Base-by-base conservation (phyloP, 2,113 vertebrate genomes). In the Nyctibius bracteatus region DNA sequence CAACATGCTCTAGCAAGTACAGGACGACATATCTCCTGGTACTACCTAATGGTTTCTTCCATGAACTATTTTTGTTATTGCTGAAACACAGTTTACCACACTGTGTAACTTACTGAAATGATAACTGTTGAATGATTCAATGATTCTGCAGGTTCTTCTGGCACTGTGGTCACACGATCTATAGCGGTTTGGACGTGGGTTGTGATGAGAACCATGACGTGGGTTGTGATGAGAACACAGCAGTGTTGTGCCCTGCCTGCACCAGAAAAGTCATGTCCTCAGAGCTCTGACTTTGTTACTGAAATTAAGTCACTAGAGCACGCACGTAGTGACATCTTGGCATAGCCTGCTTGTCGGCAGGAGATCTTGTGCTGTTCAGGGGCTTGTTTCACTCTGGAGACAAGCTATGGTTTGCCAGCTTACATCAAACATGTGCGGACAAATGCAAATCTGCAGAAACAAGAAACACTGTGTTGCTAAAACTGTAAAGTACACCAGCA, bases 371-470 rank as follows among this genome's bases (percentile, higher is more conserved):
- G 94, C 7, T 86, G 54, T 59, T 49, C 57, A 1, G 27, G 74
- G 71, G 58, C 37, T 39, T 70, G 86, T 41, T 52, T n/a, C 22
- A 13, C 85, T 88, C 90, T 57, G 77, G 83, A 92, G 91, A 33
- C 2, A 39, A 81, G 91, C 72, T 46, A 20, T 67, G 83, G 16
- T 81, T 84, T 94, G 91, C 89, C 92, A 88, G 83, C 86, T 91
- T 67, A 3, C 73, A 37, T 67, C 91, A 88, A 28, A 30, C 2
- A 4, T 19, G 67, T 22, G 68, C 6, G 91, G 89, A 78, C 92
- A 74, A 96, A 94, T 86, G 91, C 86, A 86, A 67, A 96, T 86
- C 77, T 61, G 86, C 84, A 81, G 86, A 62, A 94, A 92, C 71
- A 73, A 86, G 86, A 67, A 92, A 19, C 0, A 3, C 71, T 7